A percentile compares a stretch with the other conserved stretches of the same genome.
phyloP scores from a whole-genome alignment of 2,113 vertebrate species.

The Myotis lucifugus region DNA sequence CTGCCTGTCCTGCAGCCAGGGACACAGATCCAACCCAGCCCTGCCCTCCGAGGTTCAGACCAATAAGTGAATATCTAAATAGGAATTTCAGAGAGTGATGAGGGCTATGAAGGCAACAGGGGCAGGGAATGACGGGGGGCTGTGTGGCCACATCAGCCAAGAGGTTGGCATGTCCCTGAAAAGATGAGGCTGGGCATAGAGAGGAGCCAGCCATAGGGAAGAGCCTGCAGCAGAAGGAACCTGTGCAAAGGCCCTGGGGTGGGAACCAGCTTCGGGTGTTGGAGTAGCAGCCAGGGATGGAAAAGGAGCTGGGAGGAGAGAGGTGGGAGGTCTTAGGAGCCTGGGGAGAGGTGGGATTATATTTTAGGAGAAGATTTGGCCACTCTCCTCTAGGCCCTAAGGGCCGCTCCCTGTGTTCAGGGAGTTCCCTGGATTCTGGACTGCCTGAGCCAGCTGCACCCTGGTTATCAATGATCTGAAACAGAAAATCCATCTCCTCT shows the following conservation, averaged over 20 bases:
- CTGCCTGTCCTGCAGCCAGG: not conserved
- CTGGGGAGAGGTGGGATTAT: not conserved
- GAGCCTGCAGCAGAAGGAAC: not conserved
- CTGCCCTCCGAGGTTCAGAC: not conserved
- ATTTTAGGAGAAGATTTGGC: not conserved
- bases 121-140: not conserved
- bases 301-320: not conserved
- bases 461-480: not conserved
- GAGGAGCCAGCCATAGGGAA: not conserved
- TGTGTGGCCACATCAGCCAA: not conserved
- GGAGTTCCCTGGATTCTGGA: not conserved
- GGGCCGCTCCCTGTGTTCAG: not conserved
- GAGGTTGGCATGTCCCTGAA: not conserved
- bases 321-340: not conserved
- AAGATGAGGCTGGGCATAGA: not conserved
- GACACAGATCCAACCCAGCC: not conserved
- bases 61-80: not conserved
- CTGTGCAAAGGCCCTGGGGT: not conserved
- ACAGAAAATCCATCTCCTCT: not conserved
- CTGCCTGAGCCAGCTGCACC: not conserved
- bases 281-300: not conserved
- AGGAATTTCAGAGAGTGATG: not conserved
- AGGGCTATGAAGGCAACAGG: not conserved
- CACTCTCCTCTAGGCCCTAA: too few relatives aligned
- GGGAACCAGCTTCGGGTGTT: not conserved